A percentile compares a stretch with the other conserved stretches of the same genome.
Conservation (phyloP, 1,140 invertebrate genomes). For the Penaeus vannamei region DNA sequence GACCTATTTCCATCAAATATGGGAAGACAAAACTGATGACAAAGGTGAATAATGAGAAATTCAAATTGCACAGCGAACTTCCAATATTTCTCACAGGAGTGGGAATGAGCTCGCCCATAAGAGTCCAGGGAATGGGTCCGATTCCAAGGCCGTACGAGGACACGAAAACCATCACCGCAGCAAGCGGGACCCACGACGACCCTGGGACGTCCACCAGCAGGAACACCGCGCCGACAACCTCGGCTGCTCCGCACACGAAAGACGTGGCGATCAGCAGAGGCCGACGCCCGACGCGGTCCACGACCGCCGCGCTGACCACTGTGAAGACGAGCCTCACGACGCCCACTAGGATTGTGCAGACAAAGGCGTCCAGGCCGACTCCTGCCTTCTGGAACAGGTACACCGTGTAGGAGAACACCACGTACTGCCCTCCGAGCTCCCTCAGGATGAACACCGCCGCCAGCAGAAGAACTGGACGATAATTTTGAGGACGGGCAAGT, state of each 20-base stretch:
- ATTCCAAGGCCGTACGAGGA: neutral
- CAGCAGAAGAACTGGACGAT: constrained; percentile 6
- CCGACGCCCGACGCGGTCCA: too few relatives aligned
- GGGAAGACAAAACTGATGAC: neutral
- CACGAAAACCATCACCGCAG: neutral
- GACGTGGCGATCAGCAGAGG: too few relatives aligned
- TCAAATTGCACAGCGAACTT: neutral
- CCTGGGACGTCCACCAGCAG: constrained; percentile 1
- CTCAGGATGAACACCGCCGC: constrained; percentile 25
- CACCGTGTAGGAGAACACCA: too few relatives aligned
- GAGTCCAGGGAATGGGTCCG: neutral
- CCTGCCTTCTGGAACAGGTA: too few relatives aligned
- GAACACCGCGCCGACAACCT: neutral
- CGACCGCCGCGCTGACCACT: too few relatives aligned
- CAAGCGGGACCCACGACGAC: neutral
- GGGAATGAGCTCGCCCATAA: neutral
- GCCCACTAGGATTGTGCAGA: too few relatives aligned
- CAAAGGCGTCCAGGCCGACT: too few relatives aligned
- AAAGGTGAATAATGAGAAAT: neutral
- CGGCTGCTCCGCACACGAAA: too few relatives aligned
- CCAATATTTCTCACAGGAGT: neutral
- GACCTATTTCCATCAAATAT: neutral
- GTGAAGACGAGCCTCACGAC: too few relatives aligned
- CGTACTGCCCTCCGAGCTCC: too few relatives aligned
- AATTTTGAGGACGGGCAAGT: too few relatives aligned